Evolutionary conservation across 1,140 invertebrate species (phyloP).

Genomic region (Chrysoperla carnea): DNA sequence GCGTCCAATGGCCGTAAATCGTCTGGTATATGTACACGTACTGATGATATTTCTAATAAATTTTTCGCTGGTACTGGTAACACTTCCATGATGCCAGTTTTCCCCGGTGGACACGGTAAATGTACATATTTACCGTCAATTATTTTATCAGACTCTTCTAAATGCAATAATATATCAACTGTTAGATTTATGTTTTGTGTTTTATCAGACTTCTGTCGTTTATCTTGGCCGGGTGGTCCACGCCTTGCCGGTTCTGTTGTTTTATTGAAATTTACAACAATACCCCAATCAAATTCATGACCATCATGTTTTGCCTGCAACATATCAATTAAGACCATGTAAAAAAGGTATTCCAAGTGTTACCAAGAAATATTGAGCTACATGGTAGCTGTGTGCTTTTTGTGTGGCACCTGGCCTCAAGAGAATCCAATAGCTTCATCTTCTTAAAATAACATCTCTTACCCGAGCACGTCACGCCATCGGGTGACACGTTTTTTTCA

Average conservation of each 20-base stretch:
- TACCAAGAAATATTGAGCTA: too few species aligned
- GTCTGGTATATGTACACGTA: conserved; percentile 78
- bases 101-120: conserved; percentile 40
- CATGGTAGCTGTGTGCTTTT: too few species aligned
- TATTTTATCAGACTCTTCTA: conserved; percentile 30
- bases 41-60: conserved; percentile 75
- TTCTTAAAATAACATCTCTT: too few species aligned
- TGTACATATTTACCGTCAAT: conserved; percentile 35
- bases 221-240: conserved; percentile 26
- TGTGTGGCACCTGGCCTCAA: too few species aligned
- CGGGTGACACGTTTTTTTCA: too few species aligned
- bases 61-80: conserved; percentile 69
- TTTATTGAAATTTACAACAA: conserved; percentile 85
- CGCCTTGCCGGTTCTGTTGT: conserved; percentile 23
- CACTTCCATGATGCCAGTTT: conserved; percentile 75
- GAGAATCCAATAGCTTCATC: too few species aligned
- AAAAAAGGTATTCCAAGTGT: too few species aligned
- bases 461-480: too few species aligned
- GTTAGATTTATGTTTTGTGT: conserved; percentile 36
- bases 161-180: conserved; percentile 68
- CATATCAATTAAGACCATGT: too few species aligned
- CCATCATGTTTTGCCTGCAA: conserved; percentile 65
- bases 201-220: conserved; percentile 30
- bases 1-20: conserved; percentile 75
- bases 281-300: conserved; percentile 90